Evolutionary conservation across 1,140 invertebrate species (phyloP), one percentile per base, ranked within the genome.

Genomic region (Bradynema listronoti): DNA sequence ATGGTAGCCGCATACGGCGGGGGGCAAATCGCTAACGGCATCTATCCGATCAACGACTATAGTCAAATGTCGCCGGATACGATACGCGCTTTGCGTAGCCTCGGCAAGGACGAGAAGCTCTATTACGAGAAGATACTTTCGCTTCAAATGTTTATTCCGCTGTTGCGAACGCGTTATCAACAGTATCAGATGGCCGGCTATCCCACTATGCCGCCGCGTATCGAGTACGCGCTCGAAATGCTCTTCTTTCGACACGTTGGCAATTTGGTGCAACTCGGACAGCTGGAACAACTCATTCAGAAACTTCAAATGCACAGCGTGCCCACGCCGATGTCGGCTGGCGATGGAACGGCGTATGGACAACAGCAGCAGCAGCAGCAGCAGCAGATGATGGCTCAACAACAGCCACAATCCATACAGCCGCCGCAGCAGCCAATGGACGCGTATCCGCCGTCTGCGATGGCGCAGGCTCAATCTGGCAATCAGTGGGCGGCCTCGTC

Each of bases 121-220:
- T 72, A 72, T 36, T 56, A 43, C 27, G 56, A 65, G 6, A 71
- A 72, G 36, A 46, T 71, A 4, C 51, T 36, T 22, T 46, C 57
- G 25, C 19, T 71, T 9, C 69, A 68, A 36, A 36, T 52, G 25
- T 67, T 46, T 45, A 24, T 47, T 16, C 32, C 25, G 29, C 54
- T 56, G 25, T 34, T 71, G 16, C 60, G 34, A 33, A 46, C 30
- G 25, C 22, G 19, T 19, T 39, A 30, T 33, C 43, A 11, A 30
- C 42, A 34, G 29, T 50, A 32, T 22, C 30, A 32, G 27, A 34
- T 16, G 14, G 14, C 32, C 2, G 30, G 43, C 16, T 52, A 43
- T 29, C 4, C 0, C 5, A 19, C n/a, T 9, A 71, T 59, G 43
- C 54, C 58, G 27, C 41, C 32, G 34, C 60, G 63, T 22, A 57